Percentiles rank a stretch among this genome's conserved stretches.
Conservation (phyloP, 2,888 invertebrate species). For the Melanchra persicariae region DNA sequence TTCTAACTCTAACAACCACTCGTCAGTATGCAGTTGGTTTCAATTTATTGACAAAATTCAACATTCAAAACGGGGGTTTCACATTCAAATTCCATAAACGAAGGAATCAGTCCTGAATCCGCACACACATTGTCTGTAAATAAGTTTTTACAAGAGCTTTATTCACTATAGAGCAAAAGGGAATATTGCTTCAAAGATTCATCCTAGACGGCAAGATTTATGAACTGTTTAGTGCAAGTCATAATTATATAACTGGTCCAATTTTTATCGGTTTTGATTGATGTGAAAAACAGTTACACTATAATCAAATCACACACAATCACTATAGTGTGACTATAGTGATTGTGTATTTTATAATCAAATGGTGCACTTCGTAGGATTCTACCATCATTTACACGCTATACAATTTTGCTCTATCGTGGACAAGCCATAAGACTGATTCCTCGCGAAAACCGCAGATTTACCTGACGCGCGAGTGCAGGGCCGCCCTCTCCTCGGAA, state of each 20-base stretch:
- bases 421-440: slow-evolving; percentile 21
- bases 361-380: not conserved
- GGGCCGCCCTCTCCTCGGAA: slow-evolving; percentile 90
- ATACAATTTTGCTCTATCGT: slow-evolving; percentile 22
- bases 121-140: slow-evolving; percentile 30
- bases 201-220: not conserved
- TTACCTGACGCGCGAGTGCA: slow-evolving; percentile 89
- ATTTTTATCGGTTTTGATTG: not conserved
- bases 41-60: slow-evolving; percentile 39
- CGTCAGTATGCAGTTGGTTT: slow-evolving; percentile 48
- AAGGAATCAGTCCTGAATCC: slow-evolving; percentile 41
- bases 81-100: slow-evolving; percentile 41
- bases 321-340: too few relatives aligned
- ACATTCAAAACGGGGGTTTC: slow-evolving; percentile 36
- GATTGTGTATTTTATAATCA: too few relatives aligned
- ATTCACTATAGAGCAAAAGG: slow-evolving; percentile 38
- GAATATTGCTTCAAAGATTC: not conserved
- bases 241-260: not conserved
- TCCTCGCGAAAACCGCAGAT: slow-evolving; percentile 49
- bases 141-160: slow-evolving; percentile 28
- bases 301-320: too few relatives aligned
- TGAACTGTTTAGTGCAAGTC: not conserved
- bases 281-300: too few relatives aligned
- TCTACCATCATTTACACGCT: not conserved
- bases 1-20: slow-evolving; percentile 41